phyloP scores from a whole-genome alignment of 2,888 invertebrate species.

The Sisyra nigra region DNA sequence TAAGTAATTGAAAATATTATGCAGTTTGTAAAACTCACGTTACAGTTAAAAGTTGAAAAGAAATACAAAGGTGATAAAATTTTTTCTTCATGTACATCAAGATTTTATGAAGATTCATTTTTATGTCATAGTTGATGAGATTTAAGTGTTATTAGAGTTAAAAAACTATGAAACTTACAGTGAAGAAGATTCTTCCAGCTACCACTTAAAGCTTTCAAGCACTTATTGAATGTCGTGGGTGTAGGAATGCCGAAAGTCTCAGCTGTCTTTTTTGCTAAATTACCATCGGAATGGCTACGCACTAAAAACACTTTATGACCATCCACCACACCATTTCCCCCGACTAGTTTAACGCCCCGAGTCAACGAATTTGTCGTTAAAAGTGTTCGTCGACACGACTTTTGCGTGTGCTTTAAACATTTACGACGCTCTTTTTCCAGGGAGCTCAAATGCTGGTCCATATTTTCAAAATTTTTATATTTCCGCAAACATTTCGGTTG shows the following conservation, averaged over 20 bases:
- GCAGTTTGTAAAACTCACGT: no score
- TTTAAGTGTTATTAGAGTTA: no score
- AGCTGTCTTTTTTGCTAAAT: conserved; percentile 29
- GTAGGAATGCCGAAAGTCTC: conserved; percentile 21
- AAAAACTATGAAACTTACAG: conserved; percentile 40
- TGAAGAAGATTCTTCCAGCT: conserved; percentile 67
- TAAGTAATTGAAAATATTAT: no score
- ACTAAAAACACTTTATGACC: conserved; percentile 25
- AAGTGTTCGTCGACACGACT: conserved; percentile 15
- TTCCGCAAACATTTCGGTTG: conserved; percentile 4
- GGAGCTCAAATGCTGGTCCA: not conserved
- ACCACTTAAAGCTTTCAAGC: conserved; percentile 57
- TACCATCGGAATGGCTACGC: conserved; percentile 57
- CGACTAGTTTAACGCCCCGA: conserved; percentile 10
- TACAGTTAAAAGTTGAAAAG: no score
- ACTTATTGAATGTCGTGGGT: conserved; percentile 40
- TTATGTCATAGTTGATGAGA: no score
- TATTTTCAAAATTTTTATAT: conserved; percentile 4
- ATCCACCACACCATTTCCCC: conserved; percentile 12
- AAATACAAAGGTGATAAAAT: no score
- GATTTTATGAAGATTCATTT: no score
- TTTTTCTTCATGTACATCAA: no score
- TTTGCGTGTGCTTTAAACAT: conserved; percentile 3
- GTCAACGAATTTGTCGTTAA: conserved; percentile 31
- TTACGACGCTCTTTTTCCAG: not conserved